Base-by-base conservation (phyloP, 1,140 invertebrate species). In the Cryptotermes secundus region DNA sequence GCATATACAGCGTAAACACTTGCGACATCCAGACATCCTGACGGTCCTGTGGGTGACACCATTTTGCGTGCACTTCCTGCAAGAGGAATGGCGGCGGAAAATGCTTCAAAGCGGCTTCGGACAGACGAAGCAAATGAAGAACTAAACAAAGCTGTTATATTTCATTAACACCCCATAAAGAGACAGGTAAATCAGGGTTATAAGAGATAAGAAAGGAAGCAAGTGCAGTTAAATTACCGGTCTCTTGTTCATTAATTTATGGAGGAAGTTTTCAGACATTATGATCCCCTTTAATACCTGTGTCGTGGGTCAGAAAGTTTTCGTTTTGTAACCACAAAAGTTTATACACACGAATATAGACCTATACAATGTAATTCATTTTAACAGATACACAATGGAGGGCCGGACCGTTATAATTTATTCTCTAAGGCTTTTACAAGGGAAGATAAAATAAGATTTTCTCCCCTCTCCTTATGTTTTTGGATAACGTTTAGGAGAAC, bases 311-410 rank as follows among this genome's bases (percentile, higher is more conserved):
- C 16, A 16, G 3, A 72, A n/a, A n/a, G 59, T 72, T 72, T 72
- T n/a, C 31, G 26, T 72, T 16, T n/a, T 72, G 59, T 72, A 72
- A 31, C 59, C 59, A 72, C 59, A 72, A 72, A 72, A 72, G 1
- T 72, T 72, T 72, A 72, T 72, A 72, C 26, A 72, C 59, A 72
- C 9, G 14, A 49, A 72, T 31, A 72, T 72, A 31, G 26, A 4
- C 59, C 59, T 31, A n/a, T 49, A 19, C 31, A 31, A 31, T 72
- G 59, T 72, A 72, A 72, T 72, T 72, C 59, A 72, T 72, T 72
- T 72, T 72, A 72, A 26, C 59, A 72, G 59, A 72, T 72, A 72
- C 59, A 72, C 59, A 72, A 72, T 72, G n/a, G 59, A 72, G 59
- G 59, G 59, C 59, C 16, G 59, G 59, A 31, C 59, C 59, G 26